Evolutionary conservation across 2,113 vertebrate genomes (phyloP), one percentile per base, ranked within the genome.

Genomic region (Oryzias curvinotus): DNA sequence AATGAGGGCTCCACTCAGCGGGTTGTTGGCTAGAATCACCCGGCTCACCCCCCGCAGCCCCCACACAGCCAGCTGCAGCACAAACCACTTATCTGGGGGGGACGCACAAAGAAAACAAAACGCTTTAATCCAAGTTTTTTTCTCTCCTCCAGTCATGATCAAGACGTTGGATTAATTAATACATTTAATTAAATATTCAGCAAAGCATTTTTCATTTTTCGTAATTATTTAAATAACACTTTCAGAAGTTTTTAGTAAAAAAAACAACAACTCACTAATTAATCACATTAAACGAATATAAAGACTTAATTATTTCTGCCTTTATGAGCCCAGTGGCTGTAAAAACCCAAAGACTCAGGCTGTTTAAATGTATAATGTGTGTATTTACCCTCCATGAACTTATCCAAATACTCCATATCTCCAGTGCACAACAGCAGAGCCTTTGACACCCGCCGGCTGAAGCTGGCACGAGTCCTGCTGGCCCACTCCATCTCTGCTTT

Each of bases 1-100:
- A 62, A 92, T 89, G 73, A 92, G 74, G 56, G 65, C 85, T 5
- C 92, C 91, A 47, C 89, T 91, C 71, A 91, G 59, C 0, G 91
- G 91, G 79, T 92, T 93, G 80, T 92, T 91, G 52, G 88, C 87
- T 58, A 92, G 73, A 62, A 87, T 92, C 69, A 93, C 90, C 52
- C 83, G 72, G 50, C 84, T 17, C 66, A 91, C 88, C 25, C 87
- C 90, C 48, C 91, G 80, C 15, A 92, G 78, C 59, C 73, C 68
- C 82, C 89, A 91, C 51, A 91, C 83, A 4, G 43, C 62, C 84
- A 93, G 76, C 85, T 90, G 92, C 68, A 90, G 64, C 13, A 60
- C 61, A 51, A 90, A 86, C 12, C 23, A 14, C 71, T 80, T 83
- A 55, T 90, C 91, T 93, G 84, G 50, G 36, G 65, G 69, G 43